These are phyloP conservation scores for Druon quercuslanigerum DNA, from an alignment of 1,140 invertebrate genomes.

Conservation along the genomic window DNA sequence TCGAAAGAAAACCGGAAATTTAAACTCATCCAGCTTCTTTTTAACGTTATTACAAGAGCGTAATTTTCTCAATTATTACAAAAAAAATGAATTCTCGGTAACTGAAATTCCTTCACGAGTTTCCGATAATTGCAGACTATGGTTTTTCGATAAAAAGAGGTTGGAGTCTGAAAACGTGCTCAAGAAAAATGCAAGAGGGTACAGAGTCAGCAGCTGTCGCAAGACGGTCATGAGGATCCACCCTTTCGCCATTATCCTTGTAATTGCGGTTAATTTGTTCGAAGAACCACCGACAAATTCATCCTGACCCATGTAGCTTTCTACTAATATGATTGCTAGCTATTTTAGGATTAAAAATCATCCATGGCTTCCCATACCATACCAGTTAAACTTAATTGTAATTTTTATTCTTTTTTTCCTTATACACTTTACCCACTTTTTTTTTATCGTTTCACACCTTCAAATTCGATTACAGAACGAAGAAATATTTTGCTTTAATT, in stretches of 20 bases:
- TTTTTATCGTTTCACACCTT: too few species aligned
- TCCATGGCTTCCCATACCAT: neutral
- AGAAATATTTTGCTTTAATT: too few species aligned
- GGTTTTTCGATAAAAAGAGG: conserved; percentile 18
- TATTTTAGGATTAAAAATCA: conserved; percentile 16
- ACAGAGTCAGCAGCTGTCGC: conserved; percentile 28
- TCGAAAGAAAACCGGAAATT: too few species aligned
- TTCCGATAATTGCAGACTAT: conserved; percentile 22
- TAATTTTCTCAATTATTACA: neutral
- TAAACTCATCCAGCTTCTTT: too few species aligned
- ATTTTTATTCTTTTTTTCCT: neutral
- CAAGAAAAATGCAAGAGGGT: conserved; percentile 24
- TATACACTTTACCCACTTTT: neutral
- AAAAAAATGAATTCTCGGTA: neutral
- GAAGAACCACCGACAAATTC: conserved; percentile 16
- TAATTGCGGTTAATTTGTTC: conserved; percentile 26
- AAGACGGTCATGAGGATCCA: conserved; percentile 19
- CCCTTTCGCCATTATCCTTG: conserved; percentile 22
- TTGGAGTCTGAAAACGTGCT: conserved; percentile 2
- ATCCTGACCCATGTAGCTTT: neutral
- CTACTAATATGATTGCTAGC: conserved; percentile 4
- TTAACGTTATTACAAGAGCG: neutral
- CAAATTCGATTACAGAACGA: too few species aligned
- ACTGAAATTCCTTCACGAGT: conserved; percentile 19
- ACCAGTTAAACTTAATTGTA: neutral